Conservation (phyloP, 1,140 invertebrate species). For the Drosophila insularis region DNA sequence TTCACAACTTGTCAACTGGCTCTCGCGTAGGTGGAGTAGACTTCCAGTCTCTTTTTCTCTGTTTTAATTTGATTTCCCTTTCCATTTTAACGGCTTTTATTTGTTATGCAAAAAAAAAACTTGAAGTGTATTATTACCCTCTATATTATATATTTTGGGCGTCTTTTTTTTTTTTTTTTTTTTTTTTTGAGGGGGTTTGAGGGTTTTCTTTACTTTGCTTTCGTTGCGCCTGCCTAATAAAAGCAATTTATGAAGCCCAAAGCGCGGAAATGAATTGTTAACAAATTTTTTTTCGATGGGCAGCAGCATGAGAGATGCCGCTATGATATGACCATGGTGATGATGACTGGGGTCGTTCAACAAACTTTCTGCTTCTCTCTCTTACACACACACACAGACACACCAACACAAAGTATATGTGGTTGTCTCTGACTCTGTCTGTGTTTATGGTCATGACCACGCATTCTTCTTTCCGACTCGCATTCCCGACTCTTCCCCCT, state of each 20-base stretch:
- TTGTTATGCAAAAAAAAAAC: constrained; percentile 71
- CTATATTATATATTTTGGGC: constrained; percentile 27
- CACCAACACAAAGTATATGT: not conserved
- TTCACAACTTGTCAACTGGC: constrained; percentile 78
- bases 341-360: constrained; percentile 8
- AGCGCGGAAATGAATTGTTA: constrained; percentile 80
- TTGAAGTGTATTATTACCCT: constrained; percentile 73
- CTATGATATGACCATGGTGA: not conserved
- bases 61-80: constrained; percentile 54
- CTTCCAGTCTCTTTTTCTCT: constrained; percentile 21
- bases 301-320: constrained; percentile 14
- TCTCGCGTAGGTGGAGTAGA: constrained; percentile 40
- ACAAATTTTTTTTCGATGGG: constrained; percentile 56
- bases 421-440: constrained; percentile 1
- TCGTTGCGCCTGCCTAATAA: constrained; percentile 67
- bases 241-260: constrained; percentile 79
- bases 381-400: not conserved
- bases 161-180: not conserved
- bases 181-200: not conserved
- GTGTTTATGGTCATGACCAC: constrained; percentile 12
- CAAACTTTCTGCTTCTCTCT: not conserved
- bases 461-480: not conserved
- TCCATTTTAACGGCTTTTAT: constrained; percentile 75
- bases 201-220: constrained; percentile 20
- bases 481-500: not conserved